Base-by-base conservation (phyloP, 2,888 invertebrate species). In the Scaptomyza flava region DNA sequence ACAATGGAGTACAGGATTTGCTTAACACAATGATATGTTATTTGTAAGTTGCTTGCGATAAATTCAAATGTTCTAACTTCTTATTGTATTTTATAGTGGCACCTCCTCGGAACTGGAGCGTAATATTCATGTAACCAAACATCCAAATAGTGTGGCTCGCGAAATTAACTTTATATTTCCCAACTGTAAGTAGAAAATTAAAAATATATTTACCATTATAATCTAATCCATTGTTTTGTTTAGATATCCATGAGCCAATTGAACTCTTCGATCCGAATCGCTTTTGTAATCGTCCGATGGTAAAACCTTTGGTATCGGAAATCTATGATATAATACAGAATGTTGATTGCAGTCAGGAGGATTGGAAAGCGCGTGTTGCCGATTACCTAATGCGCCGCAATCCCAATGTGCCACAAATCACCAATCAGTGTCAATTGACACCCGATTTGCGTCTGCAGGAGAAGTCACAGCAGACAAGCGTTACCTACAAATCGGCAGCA, bases 91-190 rank as follows among this genome's bases (percentile, higher is more conserved):
- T 31, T 96, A 38, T 93, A 96, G 84, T 91, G 97, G 97, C 0
- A 93, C 93, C 5, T 92, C 93, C 64, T 92, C 92, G 51, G 94
- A 94, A 11, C 94, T 95, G 79, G 93, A 94, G 63, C 93, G 94
- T 67, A 96, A 97, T 89, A 96, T 98, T 0, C 97, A 98, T 90
- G 97, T 96, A 8, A 97, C 98, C 72, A 94, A 94, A 68, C 94
- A 93, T 81, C 91, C 93, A 14, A 91, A 93, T 0, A 94, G 94
- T 48, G 95, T 97, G 0, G 93, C 95, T 53, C 93, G 94, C 69
- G 98, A 98, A 92, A 96, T 98, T 80, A 94, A 95, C 89, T 98
- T 96, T 91, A 97, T 98, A 91, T 98, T 96, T 92, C 97, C 97
- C 1, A 94, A 95, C 83, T 94, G 90, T 91, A 73, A 81, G 87